phyloP scores from a whole-genome alignment of 2,113 vertebrate species.

The Procavia capensis region DNA sequence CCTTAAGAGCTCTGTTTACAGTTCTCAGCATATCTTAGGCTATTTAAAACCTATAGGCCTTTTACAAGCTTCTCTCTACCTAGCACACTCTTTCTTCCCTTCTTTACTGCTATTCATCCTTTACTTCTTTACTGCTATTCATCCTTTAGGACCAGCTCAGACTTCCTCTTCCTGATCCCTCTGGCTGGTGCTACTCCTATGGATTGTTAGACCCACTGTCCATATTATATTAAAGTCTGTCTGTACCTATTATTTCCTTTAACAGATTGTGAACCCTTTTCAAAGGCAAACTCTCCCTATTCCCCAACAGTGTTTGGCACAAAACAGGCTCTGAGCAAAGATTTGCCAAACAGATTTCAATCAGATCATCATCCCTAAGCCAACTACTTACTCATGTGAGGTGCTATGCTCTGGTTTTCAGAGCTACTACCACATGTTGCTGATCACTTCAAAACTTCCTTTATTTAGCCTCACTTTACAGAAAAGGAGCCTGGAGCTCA shows the following conservation, averaged over 20 bases:
- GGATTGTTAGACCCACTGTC: neutral
- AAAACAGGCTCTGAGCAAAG: constrained; percentile 12
- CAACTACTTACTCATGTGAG: constrained; percentile 1
- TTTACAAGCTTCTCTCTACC: constrained; percentile 1
- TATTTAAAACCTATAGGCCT: neutral
- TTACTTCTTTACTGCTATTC: constrained; percentile 16
- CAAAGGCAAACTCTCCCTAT: neutral
- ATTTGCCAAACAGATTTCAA: constrained; percentile 4
- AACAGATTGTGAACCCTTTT: neutral
- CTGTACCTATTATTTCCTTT: neutral
- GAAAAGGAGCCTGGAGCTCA: constrained; percentile 1
- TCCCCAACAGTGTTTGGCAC: constrained; percentile 8
- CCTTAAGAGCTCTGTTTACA: neutral
- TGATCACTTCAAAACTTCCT: neutral
- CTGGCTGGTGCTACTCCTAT: neutral
- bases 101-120: constrained; percentile 14
- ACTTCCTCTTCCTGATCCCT: neutral
- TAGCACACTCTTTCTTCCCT: constrained; percentile 3
- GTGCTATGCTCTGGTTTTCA: constrained; percentile 13
- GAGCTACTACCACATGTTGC: neutral
- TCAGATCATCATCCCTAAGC: neutral
- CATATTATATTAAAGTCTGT: constrained; percentile 32
- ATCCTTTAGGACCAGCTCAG: constrained; percentile 31
- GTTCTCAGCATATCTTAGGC: neutral
- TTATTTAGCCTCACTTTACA: constrained; percentile 52